A percentile compares a stretch with the other conserved stretches of the same genome.
Evolutionary conservation across 2,888 invertebrate genomes (phyloP).

Genomic region (Eledone cirrhosa): DNA sequence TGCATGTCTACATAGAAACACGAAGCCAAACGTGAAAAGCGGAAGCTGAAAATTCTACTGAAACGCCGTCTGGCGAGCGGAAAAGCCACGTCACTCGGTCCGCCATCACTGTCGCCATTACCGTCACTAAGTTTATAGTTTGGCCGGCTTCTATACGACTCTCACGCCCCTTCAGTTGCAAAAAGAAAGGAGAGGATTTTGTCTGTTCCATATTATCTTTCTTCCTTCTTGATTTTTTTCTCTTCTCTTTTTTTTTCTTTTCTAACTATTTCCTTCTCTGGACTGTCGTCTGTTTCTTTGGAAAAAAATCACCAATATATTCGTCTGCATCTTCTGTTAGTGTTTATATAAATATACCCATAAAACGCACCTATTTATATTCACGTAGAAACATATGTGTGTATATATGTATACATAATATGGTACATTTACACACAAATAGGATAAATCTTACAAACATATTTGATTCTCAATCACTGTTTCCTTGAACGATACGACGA

Average conservation of each 20-base stretch:
- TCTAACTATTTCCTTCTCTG: not conserved
- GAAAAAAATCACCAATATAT: too few species aligned
- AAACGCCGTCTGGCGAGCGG: slow-evolving; percentile 17
- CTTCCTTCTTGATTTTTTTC: not conserved
- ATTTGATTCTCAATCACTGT: too few species aligned
- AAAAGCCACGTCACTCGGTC: slow-evolving; percentile 15
- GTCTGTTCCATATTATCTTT: not conserved
- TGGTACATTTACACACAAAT: too few species aligned
- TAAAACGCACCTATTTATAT: too few species aligned
- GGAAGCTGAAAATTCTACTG: slow-evolving; percentile 8
- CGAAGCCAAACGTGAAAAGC: not conserved
- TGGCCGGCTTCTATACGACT: not conserved
- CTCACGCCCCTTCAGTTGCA: too few species aligned
- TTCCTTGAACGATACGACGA: too few species aligned
- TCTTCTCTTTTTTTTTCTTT: not conserved
- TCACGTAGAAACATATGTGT: too few species aligned
- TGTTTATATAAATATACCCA: too few species aligned
- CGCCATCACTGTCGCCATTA: slow-evolving; percentile 23
- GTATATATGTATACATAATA: too few species aligned
- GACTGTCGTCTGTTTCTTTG: not conserved
- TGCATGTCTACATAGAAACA: not conserved
- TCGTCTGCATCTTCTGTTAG: too few species aligned
- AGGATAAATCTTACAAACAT: too few species aligned
- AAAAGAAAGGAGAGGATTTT: not conserved
- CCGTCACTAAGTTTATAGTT: not conserved